Base-by-base conservation (phyloP, 2,113 vertebrate species). In the Oryzias melastigma region DNA sequence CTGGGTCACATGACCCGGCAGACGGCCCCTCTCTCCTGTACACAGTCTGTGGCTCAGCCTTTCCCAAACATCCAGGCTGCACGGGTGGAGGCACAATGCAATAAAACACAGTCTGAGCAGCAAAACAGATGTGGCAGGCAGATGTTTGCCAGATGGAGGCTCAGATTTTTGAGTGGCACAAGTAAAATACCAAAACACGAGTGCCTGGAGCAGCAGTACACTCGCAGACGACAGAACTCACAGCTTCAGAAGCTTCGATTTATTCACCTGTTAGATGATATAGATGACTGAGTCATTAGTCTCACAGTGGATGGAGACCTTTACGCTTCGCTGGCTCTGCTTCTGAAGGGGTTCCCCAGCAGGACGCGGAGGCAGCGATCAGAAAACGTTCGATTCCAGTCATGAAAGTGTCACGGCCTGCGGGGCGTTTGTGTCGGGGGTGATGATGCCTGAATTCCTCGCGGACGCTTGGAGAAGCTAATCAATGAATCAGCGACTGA, bases 401-500 rank as follows among this genome's bases (percentile, higher is more conserved):
- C 56, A 29, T 58, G 64, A 72, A 79, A 60, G 52, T 66, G 53
- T 73, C 69, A 78, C 62, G 80, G 78, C 72, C 53, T 76, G 51
- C 73, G 61, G 56, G 64, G 81, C 64, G 64, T 85, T 85, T 64
- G 78, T 89, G 52, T 55, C 44, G 20, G 66, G 83, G 85, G 83
- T 76, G 85, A 73, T 77, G 74, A 68, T 52, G 56, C 51, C 54
- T 46, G 83, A 82, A 82, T 83, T 81, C 75, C 84, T 83, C 79
- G 69, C 60, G 17, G 77, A 77, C 71, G 68, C 78, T 83, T 85
- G 79, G 77, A 78, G 68, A 74, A 58, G 72, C 69, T 86, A 85
- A 88, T 79, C 73, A 75, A 85, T 84, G 80, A 85, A 85, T 86
- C 77, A 78, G 78, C 61, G 65, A 83, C 83, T 41, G 45, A 71